Base-by-base conservation (phyloP, 2,797 vertebrate species). In the Pangasius mekongensis region DNA sequence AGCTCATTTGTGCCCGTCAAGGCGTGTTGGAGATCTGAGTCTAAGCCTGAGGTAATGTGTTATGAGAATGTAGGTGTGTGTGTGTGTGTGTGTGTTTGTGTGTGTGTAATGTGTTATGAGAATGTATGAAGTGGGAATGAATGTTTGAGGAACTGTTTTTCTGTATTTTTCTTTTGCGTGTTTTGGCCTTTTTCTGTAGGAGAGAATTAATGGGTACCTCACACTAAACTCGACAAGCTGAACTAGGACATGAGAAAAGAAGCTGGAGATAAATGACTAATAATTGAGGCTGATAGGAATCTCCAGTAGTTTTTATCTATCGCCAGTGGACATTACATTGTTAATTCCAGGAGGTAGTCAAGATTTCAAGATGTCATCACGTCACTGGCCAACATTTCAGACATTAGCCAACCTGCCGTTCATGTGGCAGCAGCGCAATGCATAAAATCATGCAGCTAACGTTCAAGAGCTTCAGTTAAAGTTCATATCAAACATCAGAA, bases 1-100 rank as follows among this genome's bases (percentile, higher is more conserved):
- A 66, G 49, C 47, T 43, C 22, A 77, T 62, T 22, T 86, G 85
- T 49, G 85, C 56, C 84, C 24, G 71, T 86, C n/a, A 22, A 76
- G 39, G 58, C 39, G 0, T 14, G 85, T 47, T 60, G 27, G 39
- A 62, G 71, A 43, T 27, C 49, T 27, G 3, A 67, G 52, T n/a
- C 30, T 49, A 47, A 43, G 58, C 56, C 85, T 77, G 27, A 60
- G 64, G 62, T 84, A 67, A 84, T 24, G 43, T 30, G 62, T 67
- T 33, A 18, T 39, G 67, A 9, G 82, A 52, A 30, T 10, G 58
- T 3, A 33, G 27, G 73, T 0, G 8, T 80, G 54, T 47, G 39
- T 13, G 71, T 73, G 66, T 30, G n/a, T 33, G n/a, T 67, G 33
- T 33, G 64, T n/a, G n/a, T n/a, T n/a, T 69, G 33, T 36, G 33